Evolutionary conservation across 2,888 invertebrate species (phyloP).

Genomic region (Augiades crinisus): DNA sequence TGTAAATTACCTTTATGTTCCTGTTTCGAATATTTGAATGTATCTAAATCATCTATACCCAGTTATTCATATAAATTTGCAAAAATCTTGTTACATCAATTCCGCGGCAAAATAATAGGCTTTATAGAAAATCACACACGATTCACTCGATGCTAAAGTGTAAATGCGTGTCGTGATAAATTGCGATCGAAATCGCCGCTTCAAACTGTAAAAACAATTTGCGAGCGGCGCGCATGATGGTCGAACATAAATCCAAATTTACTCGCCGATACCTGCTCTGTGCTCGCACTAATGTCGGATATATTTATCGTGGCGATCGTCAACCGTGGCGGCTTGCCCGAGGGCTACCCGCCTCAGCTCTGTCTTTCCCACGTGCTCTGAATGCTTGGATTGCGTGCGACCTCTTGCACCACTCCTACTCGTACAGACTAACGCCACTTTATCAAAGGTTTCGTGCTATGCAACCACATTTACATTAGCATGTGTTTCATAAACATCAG

Average conservation of each 20-base stretch:
- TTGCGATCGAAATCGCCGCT: slow-evolving; percentile 26
- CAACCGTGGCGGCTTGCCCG: slow-evolving; percentile 70
- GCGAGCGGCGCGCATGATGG: slow-evolving; percentile 34
- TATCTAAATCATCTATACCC: no score
- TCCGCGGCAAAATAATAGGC: slow-evolving; percentile 15
- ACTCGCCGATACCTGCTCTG: slow-evolving; percentile 49
- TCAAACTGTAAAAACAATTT: slow-evolving; percentile 29
- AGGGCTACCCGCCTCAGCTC: slow-evolving; percentile 66
- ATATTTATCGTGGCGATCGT: slow-evolving; percentile 78
- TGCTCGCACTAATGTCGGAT: slow-evolving; percentile 67
- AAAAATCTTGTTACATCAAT: slow-evolving; percentile 12
- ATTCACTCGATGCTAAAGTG: slow-evolving; percentile 21
- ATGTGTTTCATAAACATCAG: slow-evolving; percentile 9
- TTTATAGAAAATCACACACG: slow-evolving; percentile 20
- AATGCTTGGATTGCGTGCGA: slow-evolving; percentile 79
- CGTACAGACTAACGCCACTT: slow-evolving; percentile 52
- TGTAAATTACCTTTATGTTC: no score
- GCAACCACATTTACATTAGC: slow-evolving; percentile 16
- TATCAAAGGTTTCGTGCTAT: slow-evolving; percentile 42
- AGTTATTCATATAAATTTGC: slow-evolving; percentile 1
- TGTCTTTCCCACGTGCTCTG: slow-evolving; percentile 77
- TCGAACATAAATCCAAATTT: slow-evolving; percentile 46
- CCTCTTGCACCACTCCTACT: slow-evolving; percentile 59
- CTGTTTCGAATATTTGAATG: no score
- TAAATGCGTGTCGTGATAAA: slow-evolving; percentile 24